These are phyloP conservation scores for Scrobipalpa atriplicella DNA, from an alignment of 2,888 invertebrate species.

Conservation along the genomic window DNA sequence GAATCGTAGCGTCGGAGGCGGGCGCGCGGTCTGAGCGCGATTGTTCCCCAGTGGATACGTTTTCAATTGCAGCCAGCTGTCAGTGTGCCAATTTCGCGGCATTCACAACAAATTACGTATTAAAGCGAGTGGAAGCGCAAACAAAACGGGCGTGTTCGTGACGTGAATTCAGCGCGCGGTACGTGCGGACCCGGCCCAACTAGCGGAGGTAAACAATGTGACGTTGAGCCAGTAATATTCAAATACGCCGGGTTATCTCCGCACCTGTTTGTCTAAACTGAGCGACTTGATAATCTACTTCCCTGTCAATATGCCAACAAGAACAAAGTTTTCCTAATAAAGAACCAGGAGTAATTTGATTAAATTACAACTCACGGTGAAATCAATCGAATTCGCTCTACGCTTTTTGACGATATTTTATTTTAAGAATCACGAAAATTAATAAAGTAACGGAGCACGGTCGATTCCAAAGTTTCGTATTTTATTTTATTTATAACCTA, in stretches of 20 bases:
- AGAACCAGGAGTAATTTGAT: too few species aligned
- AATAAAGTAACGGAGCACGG: too few species aligned
- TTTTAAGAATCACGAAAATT: too few species aligned
- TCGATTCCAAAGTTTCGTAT: too few species aligned
- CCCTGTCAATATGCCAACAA: too few species aligned
- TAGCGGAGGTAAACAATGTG: constrained; percentile 16
- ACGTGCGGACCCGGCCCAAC: constrained; percentile 44
- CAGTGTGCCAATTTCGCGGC: constrained; percentile 77
- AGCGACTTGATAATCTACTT: too few species aligned
- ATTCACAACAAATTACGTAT: constrained; percentile 81
- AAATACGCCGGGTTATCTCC: not conserved
- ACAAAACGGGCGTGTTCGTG: constrained; percentile 79
- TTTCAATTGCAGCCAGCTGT: constrained; percentile 74
- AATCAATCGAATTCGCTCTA: too few species aligned
- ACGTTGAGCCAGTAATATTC: not conserved
- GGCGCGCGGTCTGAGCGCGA: constrained; percentile 33
- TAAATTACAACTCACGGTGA: too few species aligned
- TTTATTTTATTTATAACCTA: too few species aligned
- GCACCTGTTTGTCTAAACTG: not conserved
- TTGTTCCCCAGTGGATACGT: constrained; percentile 64
- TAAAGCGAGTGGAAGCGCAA: constrained; percentile 80
- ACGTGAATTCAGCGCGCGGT: constrained; percentile 70
- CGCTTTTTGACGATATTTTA: too few species aligned
- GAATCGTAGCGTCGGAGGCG: constrained; percentile 3
- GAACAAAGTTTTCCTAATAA: too few species aligned